phyloP scores from a whole-genome alignment of 1,140 invertebrate species.

The Arion vulgaris region DNA sequence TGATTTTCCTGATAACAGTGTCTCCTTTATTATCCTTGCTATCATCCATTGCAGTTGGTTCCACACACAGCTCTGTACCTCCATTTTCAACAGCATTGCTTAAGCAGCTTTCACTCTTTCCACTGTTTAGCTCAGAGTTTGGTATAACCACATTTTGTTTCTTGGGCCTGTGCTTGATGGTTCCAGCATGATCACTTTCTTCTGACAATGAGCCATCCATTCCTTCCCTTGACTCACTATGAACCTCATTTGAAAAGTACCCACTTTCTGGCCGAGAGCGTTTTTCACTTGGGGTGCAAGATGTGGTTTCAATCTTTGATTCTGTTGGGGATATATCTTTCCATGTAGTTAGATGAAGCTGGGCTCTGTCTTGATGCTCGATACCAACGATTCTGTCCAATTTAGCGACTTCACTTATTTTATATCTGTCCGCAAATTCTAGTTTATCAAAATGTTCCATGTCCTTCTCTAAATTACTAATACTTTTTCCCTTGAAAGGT shows the following conservation, averaged over 20 bases:
- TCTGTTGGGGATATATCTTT: constrained; percentile 55
- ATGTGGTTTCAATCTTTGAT: constrained; percentile 37
- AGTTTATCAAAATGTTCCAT: constrained; percentile 24
- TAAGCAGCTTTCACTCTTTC: background rate
- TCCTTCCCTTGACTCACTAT: constrained; percentile 48
- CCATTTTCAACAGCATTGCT: background rate
- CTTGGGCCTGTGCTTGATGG: constrained; percentile 31
- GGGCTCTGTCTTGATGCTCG: background rate
- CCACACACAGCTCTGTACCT: background rate
- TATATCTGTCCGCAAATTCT: constrained; percentile 21
- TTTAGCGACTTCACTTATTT: constrained; percentile 7
- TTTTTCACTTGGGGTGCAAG: background rate
- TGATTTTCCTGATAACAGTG: background rate
- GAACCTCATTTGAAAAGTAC: constrained; percentile 56
- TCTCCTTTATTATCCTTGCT: background rate
- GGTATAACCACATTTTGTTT: background rate
- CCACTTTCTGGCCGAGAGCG: constrained; percentile 42
- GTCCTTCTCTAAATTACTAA: background rate
- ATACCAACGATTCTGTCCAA: background rate
- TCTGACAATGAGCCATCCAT: constrained; percentile 45
- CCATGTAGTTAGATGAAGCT: constrained; percentile 48
- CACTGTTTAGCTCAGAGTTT: background rate
- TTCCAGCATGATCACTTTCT: constrained; percentile 42
- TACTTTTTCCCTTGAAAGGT: background rate
- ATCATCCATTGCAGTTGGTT: background rate